phyloP scores from a whole-genome alignment of 2,888 invertebrate genomes.

The Nymphalis urticae region DNA sequence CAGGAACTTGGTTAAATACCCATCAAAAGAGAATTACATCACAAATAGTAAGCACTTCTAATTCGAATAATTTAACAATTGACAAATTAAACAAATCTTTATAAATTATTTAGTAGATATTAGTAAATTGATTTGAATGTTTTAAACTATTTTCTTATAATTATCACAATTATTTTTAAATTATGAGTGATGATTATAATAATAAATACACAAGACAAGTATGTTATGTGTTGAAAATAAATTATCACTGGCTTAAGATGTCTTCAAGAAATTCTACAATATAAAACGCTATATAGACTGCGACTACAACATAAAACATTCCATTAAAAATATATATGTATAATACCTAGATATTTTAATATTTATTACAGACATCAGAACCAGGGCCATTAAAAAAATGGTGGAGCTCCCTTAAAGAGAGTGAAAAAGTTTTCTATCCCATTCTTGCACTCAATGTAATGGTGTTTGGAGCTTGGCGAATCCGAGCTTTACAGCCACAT shows the following conservation, averaged over 20 bases:
- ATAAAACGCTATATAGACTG: no score
- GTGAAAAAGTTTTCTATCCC: slow-evolving; percentile 89
- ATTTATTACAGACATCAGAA: slow-evolving; percentile 59
- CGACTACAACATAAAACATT: not conserved
- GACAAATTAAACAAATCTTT: not conserved
- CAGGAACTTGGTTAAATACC: slow-evolving; percentile 77
- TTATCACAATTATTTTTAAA: no score
- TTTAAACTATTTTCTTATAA: no score
- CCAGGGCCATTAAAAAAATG: slow-evolving; percentile 77
- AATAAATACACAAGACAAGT: no score
- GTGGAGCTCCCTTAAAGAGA: slow-evolving; percentile 88
- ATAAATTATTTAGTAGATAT: no score
- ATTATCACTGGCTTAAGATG: no score
- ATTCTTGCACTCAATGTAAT: slow-evolving; percentile 89
- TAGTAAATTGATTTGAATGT: no score
- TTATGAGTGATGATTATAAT: no score
- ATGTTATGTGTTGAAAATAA: no score
- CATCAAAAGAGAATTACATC: slow-evolving; percentile 63
- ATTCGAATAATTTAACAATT: slow-evolving; percentile 11
- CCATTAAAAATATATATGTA: not conserved
- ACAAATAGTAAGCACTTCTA: slow-evolving; percentile 51
- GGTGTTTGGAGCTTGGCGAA: slow-evolving; percentile 91
- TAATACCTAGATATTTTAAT: not conserved
- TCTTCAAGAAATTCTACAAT: no score
- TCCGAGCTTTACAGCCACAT: slow-evolving; percentile 85